Percentiles rank a stretch among this genome's conserved stretches.
phyloP scores from a whole-genome alignment of 2,888 invertebrate genomes.

The Amaurobius ferox region DNA sequence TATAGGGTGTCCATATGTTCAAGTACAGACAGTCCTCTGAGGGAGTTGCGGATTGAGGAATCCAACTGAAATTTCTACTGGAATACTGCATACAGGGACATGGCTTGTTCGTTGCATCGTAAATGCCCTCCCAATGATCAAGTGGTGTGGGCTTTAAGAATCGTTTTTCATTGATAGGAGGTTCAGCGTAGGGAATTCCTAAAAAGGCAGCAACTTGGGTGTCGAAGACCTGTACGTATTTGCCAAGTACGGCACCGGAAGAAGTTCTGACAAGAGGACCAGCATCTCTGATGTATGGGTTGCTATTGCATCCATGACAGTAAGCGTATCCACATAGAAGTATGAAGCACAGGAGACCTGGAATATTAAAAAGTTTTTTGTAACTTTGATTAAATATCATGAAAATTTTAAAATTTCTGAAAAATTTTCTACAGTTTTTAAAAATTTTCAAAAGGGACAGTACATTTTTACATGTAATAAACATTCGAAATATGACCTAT shows the following conservation, averaged over 20 bases:
- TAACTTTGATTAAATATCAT: too few species aligned
- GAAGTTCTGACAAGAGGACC: slow-evolving; percentile 85
- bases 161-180: slow-evolving; percentile 46
- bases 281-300: slow-evolving; percentile 20
- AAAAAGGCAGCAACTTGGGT: slow-evolving; percentile 57
- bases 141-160: slow-evolving; percentile 49
- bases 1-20: slow-evolving; percentile 86
- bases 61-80: slow-evolving; percentile 21
- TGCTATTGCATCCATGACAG: slow-evolving; percentile 2
- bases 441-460: too few species aligned
- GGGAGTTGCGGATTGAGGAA: slow-evolving; percentile 3
- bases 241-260: slow-evolving; percentile 84
- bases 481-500: too few species aligned
- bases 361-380: neutral
- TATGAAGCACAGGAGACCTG: neutral
- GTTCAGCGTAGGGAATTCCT: slow-evolving; percentile 69
- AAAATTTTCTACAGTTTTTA: too few species aligned
- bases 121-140: slow-evolving; percentile 45
- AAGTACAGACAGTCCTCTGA: slow-evolving; percentile 89
- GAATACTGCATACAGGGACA: slow-evolving; percentile 60
- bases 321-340: neutral
- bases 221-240: slow-evolving; percentile 53
- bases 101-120: slow-evolving; percentile 35
- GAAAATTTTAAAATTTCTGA: too few species aligned
- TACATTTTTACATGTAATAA: too few species aligned